Evolutionary conservation across 2,113 vertebrate species (phyloP).

Genomic region (Oplegnathus fasciatus): DNA sequence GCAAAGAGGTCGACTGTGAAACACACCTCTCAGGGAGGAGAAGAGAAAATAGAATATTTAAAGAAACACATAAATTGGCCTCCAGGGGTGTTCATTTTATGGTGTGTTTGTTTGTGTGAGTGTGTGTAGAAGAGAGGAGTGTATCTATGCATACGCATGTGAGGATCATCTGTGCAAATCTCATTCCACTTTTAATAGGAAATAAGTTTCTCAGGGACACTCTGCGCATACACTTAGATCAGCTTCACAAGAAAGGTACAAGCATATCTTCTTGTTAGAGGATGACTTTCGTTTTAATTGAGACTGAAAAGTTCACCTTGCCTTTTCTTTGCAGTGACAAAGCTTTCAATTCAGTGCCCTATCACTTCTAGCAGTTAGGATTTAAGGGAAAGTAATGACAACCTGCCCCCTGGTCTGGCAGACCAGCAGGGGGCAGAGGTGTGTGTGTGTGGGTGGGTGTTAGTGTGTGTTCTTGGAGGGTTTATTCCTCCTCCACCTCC

Average conservation of each 20-base stretch:
- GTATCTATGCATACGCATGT: not conserved
- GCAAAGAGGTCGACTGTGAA: conserved; percentile 63
- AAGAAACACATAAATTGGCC: conserved; percentile 50
- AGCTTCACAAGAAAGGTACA: not conserved
- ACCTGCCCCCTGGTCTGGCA: conserved; percentile 30
- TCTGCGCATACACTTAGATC: not conserved
- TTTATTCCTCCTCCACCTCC: conserved; percentile 55
- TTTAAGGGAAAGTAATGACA: conserved; percentile 47
- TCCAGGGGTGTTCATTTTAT: conserved; percentile 10
- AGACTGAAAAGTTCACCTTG: conserved; percentile 47
- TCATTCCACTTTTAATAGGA: not conserved
- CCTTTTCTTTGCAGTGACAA: conserved; percentile 30
- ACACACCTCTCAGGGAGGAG: conserved; percentile 36
- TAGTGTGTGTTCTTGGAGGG: conserved; percentile 33
- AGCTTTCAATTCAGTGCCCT: conserved; percentile 27
- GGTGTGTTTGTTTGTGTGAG: not conserved
- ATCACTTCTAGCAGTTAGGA: conserved; percentile 27
- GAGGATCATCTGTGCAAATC: conserved; percentile 1
- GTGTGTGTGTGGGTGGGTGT: conserved; percentile 27
- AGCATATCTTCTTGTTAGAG: not conserved
- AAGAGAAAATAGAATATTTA: conserved; percentile 59
- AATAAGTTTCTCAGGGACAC: not conserved
- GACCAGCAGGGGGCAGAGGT: conserved; percentile 72
- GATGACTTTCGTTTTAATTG: conserved; percentile 35
- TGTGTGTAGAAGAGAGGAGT: not conserved